A percentile compares a stretch with the other conserved stretches of the same genome.
Evolutionary conservation across 2,797 vertebrate species (phyloP).

Genomic region (Phoebastria nigripes): DNA sequence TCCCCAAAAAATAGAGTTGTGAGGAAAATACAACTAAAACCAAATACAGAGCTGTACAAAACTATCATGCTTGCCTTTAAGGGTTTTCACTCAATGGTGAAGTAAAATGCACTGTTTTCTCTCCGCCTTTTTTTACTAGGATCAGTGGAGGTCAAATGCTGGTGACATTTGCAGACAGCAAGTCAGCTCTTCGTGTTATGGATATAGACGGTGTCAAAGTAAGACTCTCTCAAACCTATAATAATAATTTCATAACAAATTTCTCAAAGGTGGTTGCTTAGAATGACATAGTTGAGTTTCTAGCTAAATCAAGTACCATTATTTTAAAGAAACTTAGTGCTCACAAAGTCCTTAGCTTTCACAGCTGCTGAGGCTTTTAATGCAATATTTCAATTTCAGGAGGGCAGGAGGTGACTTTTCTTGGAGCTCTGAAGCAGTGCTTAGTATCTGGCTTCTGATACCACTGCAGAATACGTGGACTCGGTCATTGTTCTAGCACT

Average conservation of each 20-base stretch:
- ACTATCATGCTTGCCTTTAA: neutral
- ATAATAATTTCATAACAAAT: neutral
- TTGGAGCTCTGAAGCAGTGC: neutral
- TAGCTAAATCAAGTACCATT: neutral
- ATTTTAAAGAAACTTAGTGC: neutral
- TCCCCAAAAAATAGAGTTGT: neutral
- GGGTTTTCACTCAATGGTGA: neutral
- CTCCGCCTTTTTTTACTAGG: constrained; percentile 45
- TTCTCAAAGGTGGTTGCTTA: neutral
- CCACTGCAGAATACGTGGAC: neutral
- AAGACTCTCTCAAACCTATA: neutral
- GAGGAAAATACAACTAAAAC: neutral
- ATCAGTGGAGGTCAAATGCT: constrained; percentile 80
- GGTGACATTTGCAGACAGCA: constrained; percentile 80
- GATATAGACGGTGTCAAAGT: constrained; percentile 78
- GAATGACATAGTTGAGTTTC: neutral
- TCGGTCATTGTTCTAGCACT: neutral
- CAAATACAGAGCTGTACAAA: neutral
- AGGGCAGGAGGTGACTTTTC: neutral
- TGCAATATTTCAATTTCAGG: neutral
- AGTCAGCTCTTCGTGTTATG: constrained; percentile 77
- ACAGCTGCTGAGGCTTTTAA: neutral
- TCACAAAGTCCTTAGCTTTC: neutral
- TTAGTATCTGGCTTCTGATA: neutral
- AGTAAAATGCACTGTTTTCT: neutral